phyloP scores from a whole-genome alignment of 2,888 invertebrate species.

The Miltochrista miniata region DNA sequence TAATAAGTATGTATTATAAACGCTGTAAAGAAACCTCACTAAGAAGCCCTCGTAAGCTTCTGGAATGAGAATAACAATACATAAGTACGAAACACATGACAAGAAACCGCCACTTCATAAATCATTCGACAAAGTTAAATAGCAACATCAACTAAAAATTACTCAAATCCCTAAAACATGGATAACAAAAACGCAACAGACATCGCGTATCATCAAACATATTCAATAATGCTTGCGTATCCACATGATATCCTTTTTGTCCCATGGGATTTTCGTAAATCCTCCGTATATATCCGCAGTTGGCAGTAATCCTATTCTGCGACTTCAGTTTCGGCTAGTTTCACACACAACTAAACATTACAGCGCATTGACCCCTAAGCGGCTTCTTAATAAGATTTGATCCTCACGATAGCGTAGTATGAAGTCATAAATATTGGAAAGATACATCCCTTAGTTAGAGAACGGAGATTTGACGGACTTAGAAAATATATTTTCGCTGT shows the following conservation, averaged over 20 bases:
- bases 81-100: background rate
- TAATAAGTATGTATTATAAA: too few relatives aligned
- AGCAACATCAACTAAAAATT: background rate
- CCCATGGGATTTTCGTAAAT: constrained; percentile 65
- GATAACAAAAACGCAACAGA: constrained; percentile 41
- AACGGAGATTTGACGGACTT: too few relatives aligned
- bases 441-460: background rate
- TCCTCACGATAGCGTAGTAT: constrained; percentile 10
- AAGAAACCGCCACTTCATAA: constrained; percentile 29
- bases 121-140: constrained; percentile 1
- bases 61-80: background rate
- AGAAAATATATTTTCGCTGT: too few relatives aligned
- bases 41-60: too few relatives aligned
- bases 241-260: constrained; percentile 59
- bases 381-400: constrained; percentile 37
- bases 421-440: background rate
- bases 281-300: constrained; percentile 73
- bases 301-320: constrained; percentile 69
- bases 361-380: constrained; percentile 53
- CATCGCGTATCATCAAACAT: constrained; percentile 60
- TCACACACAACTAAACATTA: constrained; percentile 61
- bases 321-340: constrained; percentile 61
- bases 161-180: constrained; percentile 9
- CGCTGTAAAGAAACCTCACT: too few relatives aligned
- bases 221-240: constrained; percentile 57